Base-by-base conservation (phyloP, 2,797 vertebrate genomes). In the Danio tinwini region DNA sequence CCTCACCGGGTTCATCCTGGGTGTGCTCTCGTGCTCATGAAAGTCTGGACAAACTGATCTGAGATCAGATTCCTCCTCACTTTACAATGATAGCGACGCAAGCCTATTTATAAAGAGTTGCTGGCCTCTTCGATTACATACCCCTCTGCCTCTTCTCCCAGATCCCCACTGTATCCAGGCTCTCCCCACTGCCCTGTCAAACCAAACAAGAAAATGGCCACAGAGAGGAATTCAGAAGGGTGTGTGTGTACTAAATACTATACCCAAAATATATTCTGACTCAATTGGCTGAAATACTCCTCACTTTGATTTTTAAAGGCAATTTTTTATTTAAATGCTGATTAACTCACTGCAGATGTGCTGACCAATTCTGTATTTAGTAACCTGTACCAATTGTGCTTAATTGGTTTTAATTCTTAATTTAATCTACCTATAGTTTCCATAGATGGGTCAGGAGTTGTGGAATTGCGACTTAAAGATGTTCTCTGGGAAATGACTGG, bases 1-100 rank as follows among this genome's bases (percentile, higher is more conserved):
- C 88, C 89, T 91, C 90, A 91, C 83, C 82, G 82, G 86, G 90
- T 85, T 87, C 87, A 78, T 76, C 81, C 88, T 83, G 85, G 76
- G 83, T 86, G 88, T 19, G 75, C 29, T 29, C 64, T 77, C 63
- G 14, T 80, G 42, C 74, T 62, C 50, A 72, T 50, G 63, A 74
- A 82, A 76, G 73, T 69, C 77, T 49, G 65, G 59, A 65, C 59
- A 71, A 69, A 63, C 81, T 79, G 71, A 75, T 81, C 75, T 56
- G 44, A 71, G 71, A 79, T 85, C 78, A 73, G 59, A 72, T 78
- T 81, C 37, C 49, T 29, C 79, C 53, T 45, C 17, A 67, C 59
- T 39, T 52, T 40, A 45, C 76, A 70, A 77, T 81, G 82, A 73
- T 72, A 73, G 76, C 39, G 21, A 76, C 65, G n/a, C 49, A 87